Evolutionary conservation across 2,113 vertebrate genomes (phyloP).

Genomic region (Stegastes partitus): DNA sequence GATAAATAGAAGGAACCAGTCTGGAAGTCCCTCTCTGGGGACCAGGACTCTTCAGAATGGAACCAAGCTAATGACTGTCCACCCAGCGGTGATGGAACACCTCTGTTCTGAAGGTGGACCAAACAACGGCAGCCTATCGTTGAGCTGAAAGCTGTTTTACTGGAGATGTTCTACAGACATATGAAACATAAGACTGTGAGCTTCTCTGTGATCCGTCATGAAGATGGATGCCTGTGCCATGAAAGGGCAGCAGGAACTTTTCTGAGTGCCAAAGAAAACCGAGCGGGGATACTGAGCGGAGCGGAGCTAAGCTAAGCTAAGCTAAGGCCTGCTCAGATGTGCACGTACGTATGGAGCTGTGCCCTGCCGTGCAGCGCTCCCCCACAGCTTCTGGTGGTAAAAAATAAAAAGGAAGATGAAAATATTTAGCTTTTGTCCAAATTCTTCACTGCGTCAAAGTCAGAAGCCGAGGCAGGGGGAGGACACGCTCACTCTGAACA

Average conservation of each 20-base stretch:
- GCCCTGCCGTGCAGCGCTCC: background rate
- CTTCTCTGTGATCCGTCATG: background rate
- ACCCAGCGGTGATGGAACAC: too few species aligned
- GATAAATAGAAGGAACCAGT: too few species aligned
- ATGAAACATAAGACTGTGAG: too few species aligned
- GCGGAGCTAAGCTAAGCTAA: background rate
- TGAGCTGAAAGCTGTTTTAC: too few species aligned
- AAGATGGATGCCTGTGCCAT: background rate
- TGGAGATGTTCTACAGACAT: too few species aligned
- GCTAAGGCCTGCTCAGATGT: background rate
- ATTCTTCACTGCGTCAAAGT: background rate
- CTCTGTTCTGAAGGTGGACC: too few species aligned
- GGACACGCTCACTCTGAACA: constrained; percentile 43
- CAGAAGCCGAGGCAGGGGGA: background rate
- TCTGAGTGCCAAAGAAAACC: constrained; percentile 1
- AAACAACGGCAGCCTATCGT: too few species aligned
- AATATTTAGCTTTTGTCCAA: constrained; percentile 25
- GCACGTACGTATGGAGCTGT: too few species aligned
- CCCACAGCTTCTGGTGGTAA: background rate
- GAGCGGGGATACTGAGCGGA: background rate
- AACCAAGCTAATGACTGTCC: too few species aligned
- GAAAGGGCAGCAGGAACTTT: background rate
- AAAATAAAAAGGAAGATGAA: background rate
- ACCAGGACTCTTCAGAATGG: too few species aligned
- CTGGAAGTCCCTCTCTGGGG: too few species aligned